A percentile compares a stretch with the other conserved stretches of the same genome.
Evolutionary conservation across 2,113 vertebrate genomes (phyloP).

Genomic region (Ochotona princeps): DNA sequence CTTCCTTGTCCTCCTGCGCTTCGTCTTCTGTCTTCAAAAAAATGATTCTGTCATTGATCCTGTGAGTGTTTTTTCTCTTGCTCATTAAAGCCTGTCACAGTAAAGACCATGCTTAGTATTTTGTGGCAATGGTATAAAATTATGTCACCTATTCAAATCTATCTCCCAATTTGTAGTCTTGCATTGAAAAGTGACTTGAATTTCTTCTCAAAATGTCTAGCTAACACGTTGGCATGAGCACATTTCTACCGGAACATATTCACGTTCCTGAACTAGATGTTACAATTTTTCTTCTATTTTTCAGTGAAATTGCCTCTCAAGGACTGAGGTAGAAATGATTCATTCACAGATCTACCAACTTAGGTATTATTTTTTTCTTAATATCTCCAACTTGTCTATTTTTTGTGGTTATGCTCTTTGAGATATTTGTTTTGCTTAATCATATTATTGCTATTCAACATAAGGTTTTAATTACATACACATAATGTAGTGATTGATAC

Average conservation of each 20-base stretch:
- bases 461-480: no score
- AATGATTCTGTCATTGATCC: background rate
- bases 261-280: background rate
- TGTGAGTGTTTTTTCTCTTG: background rate
- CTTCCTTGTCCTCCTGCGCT: background rate
- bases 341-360: background rate
- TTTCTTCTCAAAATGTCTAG: background rate
- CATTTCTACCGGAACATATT: background rate
- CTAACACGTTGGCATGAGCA: background rate
- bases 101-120: background rate
- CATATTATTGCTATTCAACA: no score
- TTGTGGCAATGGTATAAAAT: background rate
- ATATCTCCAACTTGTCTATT: no score
- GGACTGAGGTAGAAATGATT: background rate
- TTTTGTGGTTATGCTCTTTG: no score
- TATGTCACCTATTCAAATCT: background rate
- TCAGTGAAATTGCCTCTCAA: background rate
- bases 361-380: constrained; percentile 16
- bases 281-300: background rate
- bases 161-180: background rate
- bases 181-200: background rate
- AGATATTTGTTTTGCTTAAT: no score
- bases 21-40: background rate
- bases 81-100: accelerated
- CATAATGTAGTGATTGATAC: no score